phyloP scores from a whole-genome alignment of 2,888 invertebrate genomes.

The Luperina nickerlii region DNA sequence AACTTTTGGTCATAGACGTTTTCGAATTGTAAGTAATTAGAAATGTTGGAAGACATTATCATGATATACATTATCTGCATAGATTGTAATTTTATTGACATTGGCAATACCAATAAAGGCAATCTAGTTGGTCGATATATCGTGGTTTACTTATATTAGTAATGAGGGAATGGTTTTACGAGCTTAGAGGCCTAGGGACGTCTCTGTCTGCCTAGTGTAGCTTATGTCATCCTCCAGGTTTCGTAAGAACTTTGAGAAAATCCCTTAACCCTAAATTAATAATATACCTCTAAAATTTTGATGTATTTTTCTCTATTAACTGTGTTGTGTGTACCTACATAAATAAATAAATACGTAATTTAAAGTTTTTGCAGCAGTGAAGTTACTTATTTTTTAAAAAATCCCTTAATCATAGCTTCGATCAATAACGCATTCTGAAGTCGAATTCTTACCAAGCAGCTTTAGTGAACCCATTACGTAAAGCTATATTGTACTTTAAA shows the following conservation, averaged over 20 bases:
- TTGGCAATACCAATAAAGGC: neutral
- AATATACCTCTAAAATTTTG: neutral
- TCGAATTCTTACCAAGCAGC: neutral
- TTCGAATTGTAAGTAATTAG: neutral
- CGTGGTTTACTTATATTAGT: neutral
- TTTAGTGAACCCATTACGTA: neutral
- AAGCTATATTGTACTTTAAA: neutral
- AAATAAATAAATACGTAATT: neutral
- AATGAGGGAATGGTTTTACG: slow-evolving; percentile 15
- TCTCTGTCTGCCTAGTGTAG: neutral
- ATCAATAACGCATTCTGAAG: neutral
- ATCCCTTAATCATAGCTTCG: neutral
- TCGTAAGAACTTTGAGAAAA: neutral
- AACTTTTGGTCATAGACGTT: neutral
- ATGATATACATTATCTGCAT: neutral
- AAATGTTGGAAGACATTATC: neutral
- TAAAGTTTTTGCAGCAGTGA: neutral
- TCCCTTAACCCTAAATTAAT: no score
- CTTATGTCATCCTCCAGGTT: neutral
- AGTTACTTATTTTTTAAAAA: neutral
- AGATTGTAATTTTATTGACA: slow-evolving; percentile 10
- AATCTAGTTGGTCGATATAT: neutral
- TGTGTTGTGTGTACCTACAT: neutral
- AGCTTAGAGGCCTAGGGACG: slow-evolving; percentile 7
- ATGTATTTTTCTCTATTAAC: neutral